Evolutionary conservation across 2,888 invertebrate species (phyloP).

Genomic region (Microplitis deprimator): DNA sequence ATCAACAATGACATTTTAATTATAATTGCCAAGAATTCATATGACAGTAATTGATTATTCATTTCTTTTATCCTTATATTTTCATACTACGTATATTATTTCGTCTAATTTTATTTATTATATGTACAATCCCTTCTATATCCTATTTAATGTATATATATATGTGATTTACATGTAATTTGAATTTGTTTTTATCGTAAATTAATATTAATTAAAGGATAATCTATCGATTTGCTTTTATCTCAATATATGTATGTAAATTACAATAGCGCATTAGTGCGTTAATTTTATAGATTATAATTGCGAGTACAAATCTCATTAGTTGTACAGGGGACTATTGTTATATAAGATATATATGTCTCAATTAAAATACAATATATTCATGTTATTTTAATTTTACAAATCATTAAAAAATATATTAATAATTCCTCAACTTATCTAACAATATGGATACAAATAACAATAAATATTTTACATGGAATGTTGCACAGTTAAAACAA

Average conservation of each 20-base stretch:
- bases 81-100: not conserved
- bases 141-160: not conserved
- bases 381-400: no score
- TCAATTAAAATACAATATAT: no score
- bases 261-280: slow-evolving; percentile 22
- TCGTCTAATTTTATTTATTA: not conserved
- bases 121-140: not conserved
- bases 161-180: not conserved
- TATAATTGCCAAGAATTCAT: slow-evolving; percentile 54
- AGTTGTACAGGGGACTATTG: not conserved
- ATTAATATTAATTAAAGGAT: slow-evolving; percentile 18
- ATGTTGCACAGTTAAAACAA: no score
- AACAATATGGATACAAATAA: no score
- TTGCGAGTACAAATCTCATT: slow-evolving; percentile 24
- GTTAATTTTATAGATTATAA: slow-evolving; percentile 32
- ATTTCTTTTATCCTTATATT: not conserved
- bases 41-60: slow-evolving; percentile 1
- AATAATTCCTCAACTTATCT: no score
- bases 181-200: not conserved
- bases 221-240: slow-evolving; percentile 21
- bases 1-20: slow-evolving; percentile 60
- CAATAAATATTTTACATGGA: no score
- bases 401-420: no score
- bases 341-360: not conserved
- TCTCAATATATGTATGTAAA: slow-evolving; percentile 1